Evolutionary conservation across 53 echinoderm and acorn worm species (phyloP), one percentile per base, ranked within the genome.

Genomic region (Echinarachnius parma): DNA sequence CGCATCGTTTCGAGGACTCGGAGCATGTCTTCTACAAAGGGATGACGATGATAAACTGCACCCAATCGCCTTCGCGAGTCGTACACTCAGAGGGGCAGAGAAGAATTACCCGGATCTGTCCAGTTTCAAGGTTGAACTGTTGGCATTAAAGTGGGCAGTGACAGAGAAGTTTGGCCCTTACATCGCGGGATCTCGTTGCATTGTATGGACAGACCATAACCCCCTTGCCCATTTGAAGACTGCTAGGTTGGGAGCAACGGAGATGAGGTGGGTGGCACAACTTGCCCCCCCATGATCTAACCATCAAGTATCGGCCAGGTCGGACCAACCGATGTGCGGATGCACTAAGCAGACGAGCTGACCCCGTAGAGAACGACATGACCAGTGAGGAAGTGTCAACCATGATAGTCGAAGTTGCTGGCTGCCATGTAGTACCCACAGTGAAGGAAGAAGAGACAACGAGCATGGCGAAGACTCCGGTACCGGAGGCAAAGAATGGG

Each of bases 81-180:
- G 46, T 20, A 64, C 66, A 13, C 66, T 86, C 0, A 22, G 80
- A 5, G 81, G 81, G 1, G 59, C 81, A 0, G 76, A 81, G 28
- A 57, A 67, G 47, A 53, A 33, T 10, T 81, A 86, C 29, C 30
- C 61, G 4, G 69, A 80, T 27, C 27, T 77, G 9, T 81, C 81
- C 1, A 86, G 86, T 21, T 86, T 86, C 47, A 81, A 86, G 34
- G 1, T 86, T 0, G 77, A 86, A 32, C 60, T 76, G 20, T 46
- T 81, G 4, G 86, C 42, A 5, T 46, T 86, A 0, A 86, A 86
- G 35, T 86, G 81, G 86, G 81, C 77, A 0, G 69, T 81, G 0
- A 47, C 34, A 4, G 86, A 77, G 19, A 86, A 86, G 35, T 86
- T 81, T 49, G 34, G 61, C 4, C 49, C 59, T 0, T 86, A 86